These are phyloP conservation scores for Cabera pusaria DNA, from an alignment of 2,888 invertebrate species.

Conservation along the genomic window DNA sequence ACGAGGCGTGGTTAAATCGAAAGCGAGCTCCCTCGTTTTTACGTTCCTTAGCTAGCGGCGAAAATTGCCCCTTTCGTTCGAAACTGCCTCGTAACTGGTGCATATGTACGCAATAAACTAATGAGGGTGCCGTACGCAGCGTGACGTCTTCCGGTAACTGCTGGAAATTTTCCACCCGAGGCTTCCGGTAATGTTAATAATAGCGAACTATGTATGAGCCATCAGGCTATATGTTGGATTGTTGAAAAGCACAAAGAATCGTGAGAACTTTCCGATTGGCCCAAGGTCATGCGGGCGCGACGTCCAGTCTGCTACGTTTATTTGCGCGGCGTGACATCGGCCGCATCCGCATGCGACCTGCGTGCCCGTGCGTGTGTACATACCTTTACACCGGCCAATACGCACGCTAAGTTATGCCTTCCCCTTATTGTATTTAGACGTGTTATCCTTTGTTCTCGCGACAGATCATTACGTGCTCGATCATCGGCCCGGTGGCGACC, in stretches of 20 bases:
- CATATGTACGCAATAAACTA: constrained; percentile 66
- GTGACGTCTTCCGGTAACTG: constrained; percentile 66
- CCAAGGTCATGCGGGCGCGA: constrained; percentile 70
- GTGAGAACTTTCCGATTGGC: constrained; percentile 59
- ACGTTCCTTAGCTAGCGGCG: constrained; percentile 58
- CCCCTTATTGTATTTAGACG: constrained; percentile 70
- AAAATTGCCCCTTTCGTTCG: constrained; percentile 68
- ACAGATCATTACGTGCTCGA: constrained; percentile 67
- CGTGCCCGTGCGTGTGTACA: constrained; percentile 58
- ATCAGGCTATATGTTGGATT: constrained; percentile 18
- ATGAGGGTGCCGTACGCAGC: constrained; percentile 59
- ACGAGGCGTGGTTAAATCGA: constrained; percentile 68
- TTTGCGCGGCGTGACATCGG: constrained; percentile 64
- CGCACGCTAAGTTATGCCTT: constrained; percentile 71
- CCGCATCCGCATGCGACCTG: constrained; percentile 65
- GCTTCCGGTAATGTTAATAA: constrained; percentile 20
- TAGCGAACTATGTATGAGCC: constrained; percentile 11
- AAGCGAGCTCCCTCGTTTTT: constrained; percentile 61
- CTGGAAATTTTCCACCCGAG: constrained; percentile 24
- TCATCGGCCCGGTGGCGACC: constrained; percentile 53
- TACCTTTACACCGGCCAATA: constrained; percentile 54
- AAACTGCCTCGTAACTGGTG: constrained; percentile 63
- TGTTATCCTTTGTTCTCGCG: constrained; percentile 73
- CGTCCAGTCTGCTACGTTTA: constrained; percentile 71
- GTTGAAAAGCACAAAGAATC: constrained; percentile 37